phyloP scores from a whole-genome alignment of 2,113 vertebrate genomes.

The Cacatua alba region DNA sequence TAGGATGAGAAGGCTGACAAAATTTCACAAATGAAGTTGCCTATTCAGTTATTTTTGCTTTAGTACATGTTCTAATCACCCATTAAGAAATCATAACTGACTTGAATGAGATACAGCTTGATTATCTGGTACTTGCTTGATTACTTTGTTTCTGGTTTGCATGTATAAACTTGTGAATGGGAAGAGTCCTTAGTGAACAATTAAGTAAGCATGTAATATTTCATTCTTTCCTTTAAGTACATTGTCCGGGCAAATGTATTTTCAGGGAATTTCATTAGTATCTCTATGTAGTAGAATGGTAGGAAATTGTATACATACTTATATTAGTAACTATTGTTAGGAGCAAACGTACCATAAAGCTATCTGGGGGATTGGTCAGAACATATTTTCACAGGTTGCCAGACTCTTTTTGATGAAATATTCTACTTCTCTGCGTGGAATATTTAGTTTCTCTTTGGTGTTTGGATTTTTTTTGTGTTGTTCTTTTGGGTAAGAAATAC shows the following conservation, averaged over 20 bases:
- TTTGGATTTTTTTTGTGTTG: neutral
- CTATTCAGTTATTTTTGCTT: neutral
- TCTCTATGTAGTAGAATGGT: neutral
- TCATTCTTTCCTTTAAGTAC: neutral
- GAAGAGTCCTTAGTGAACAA: neutral
- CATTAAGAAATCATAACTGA: neutral
- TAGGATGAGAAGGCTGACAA: neutral
- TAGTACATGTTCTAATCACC: neutral
- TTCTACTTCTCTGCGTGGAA: neutral
- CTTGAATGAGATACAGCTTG: neutral
- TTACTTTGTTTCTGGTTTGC: neutral
- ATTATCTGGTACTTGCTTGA: neutral
- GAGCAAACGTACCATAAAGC: neutral
- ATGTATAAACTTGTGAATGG: neutral
- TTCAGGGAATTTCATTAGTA: neutral
- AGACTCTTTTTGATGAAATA: neutral
- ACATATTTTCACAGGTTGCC: neutral
- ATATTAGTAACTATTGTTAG: neutral
- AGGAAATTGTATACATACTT: neutral
- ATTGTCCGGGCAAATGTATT: neutral
- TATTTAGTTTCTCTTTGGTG: neutral
- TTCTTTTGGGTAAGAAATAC: neutral
- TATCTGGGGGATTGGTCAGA: neutral
- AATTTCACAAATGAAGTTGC: neutral
- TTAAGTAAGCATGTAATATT: neutral